phyloP scores from a whole-genome alignment of 2,113 vertebrate genomes.

The Lophura nycthemera region DNA sequence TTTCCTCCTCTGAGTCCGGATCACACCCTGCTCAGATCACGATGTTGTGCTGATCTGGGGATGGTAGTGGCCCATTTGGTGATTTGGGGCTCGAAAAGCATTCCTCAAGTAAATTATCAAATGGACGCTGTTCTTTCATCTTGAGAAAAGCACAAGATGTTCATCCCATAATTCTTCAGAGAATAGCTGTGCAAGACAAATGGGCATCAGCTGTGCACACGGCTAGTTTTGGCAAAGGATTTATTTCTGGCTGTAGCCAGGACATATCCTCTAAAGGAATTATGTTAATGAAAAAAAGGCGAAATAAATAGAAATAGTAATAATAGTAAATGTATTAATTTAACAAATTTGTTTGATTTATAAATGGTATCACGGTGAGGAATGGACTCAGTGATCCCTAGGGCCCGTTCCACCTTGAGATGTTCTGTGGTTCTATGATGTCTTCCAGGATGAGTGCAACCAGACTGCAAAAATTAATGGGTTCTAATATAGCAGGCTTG shows the following conservation, averaged over 20 bases:
- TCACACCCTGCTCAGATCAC: neutral
- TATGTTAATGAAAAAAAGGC: neutral
- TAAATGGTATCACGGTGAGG: neutral
- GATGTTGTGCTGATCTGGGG: neutral
- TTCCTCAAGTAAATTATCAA: neutral
- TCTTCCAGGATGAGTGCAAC: neutral
- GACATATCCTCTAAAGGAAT: neutral
- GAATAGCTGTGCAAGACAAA: neutral
- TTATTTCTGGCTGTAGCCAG: neutral
- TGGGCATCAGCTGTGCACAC: accelerated
- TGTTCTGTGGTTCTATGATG: neutral
- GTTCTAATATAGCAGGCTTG: neutral
- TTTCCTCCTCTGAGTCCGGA: neutral
- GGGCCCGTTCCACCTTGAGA: too few species aligned
- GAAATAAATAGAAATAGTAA: neutral
- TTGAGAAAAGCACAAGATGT: neutral
- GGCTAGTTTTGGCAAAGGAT: neutral
- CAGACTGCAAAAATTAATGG: neutral
- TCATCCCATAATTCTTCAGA: neutral
- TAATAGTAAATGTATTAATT: neutral
- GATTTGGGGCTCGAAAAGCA: neutral
- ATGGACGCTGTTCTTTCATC: neutral
- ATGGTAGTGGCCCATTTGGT: neutral
- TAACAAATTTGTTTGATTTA: neutral
- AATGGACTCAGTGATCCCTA: too few species aligned